A percentile compares a stretch with the other conserved stretches of the same genome.
These are phyloP conservation scores for Escarpia spicata DNA, from an alignment of 2,888 invertebrate species.

Conservation along the genomic window DNA sequence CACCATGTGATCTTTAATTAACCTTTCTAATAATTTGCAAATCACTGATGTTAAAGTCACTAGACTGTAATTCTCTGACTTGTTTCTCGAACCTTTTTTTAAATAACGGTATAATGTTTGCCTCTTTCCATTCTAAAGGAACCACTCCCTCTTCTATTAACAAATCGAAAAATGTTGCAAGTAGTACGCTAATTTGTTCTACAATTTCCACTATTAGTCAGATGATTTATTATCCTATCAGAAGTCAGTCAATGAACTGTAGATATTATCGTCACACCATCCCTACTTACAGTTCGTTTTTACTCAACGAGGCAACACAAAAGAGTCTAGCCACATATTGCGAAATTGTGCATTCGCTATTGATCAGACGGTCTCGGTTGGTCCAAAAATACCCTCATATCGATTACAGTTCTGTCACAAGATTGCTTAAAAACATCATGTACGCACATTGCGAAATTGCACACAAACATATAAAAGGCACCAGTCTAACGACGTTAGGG, in stretches of 20 bases:
- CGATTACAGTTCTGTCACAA: not conserved
- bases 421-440: not conserved
- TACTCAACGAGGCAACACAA: not conserved
- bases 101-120: too few species aligned
- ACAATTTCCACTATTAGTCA: too few species aligned
- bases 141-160: too few species aligned
- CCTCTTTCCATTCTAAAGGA: too few species aligned
- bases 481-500: not conserved
- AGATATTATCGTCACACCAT: not conserved
- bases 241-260: not conserved
- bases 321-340: not conserved
- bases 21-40: too few species aligned
- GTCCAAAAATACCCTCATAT: not conserved
- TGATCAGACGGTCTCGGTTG: not conserved
- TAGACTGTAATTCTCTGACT: too few species aligned
- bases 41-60: too few species aligned
- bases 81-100: too few species aligned
- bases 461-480: not conserved
- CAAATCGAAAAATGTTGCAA: too few species aligned
- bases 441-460: not conserved
- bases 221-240: too few species aligned
- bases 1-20: too few species aligned
- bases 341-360: not conserved
- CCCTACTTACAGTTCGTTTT: not conserved
- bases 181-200: too few species aligned